phyloP scores from a whole-genome alignment of 1,140 invertebrate species.

The Ceratoteleas bidentatus region DNA sequence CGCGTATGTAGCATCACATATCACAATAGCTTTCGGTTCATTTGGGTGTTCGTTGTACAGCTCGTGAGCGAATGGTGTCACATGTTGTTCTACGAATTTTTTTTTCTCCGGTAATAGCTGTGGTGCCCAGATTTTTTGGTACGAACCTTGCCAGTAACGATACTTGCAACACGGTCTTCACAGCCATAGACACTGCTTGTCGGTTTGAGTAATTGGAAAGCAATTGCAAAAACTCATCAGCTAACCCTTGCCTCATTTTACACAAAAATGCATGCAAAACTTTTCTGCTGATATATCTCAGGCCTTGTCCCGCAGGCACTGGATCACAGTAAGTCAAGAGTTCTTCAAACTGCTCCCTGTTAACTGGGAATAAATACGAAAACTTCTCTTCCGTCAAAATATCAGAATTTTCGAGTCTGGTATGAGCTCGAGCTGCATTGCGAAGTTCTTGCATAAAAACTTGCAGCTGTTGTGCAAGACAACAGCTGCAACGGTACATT shows the following conservation, averaged over 20 bases:
- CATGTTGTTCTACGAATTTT: constrained; percentile 13
- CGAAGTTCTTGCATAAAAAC: constrained; percentile 18
- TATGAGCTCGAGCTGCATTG: neutral
- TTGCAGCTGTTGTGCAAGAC: too few species aligned
- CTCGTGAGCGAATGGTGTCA: constrained; percentile 11
- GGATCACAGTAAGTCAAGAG: constrained; percentile 13
- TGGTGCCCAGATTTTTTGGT: constrained; percentile 9
- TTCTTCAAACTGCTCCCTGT: constrained; percentile 17
- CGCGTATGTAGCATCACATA: constrained; percentile 29
- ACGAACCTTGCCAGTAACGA: constrained; percentile 10
- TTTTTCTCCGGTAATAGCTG: constrained; percentile 1
- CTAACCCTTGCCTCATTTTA: constrained; percentile 24
- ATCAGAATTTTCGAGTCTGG: constrained; percentile 3
- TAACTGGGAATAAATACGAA: constrained; percentile 12
- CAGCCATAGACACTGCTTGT: constrained; percentile 9
- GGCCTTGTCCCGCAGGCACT: neutral
- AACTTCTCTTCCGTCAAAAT: constrained; percentile 15
- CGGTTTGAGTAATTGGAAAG: constrained; percentile 12
- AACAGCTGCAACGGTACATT: too few species aligned
- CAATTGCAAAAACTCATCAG: constrained; percentile 7
- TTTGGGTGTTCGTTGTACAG: constrained; percentile 25
- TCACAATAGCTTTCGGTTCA: constrained; percentile 1
- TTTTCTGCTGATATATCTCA: constrained; percentile 9
- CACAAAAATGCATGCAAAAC: constrained; percentile 13
- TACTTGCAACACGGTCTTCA: neutral